Evolutionary conservation across 2,797 vertebrate species (phyloP).

Genomic region (Lacerta bilineata): DNA sequence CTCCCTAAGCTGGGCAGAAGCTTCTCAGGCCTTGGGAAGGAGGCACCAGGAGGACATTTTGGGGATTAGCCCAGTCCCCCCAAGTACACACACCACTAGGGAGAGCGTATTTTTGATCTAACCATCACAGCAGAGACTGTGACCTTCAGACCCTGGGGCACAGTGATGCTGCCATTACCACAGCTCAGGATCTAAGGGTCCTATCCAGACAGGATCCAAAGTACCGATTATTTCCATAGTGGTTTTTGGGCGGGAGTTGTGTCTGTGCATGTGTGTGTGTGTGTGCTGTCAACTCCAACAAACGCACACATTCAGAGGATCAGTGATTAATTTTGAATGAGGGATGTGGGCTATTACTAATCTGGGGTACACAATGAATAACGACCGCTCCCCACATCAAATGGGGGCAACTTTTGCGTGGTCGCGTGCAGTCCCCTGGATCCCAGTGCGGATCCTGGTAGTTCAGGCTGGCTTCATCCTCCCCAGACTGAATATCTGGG

Average conservation of each 20-base stretch:
- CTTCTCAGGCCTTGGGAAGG: no score
- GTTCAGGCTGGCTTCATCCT: no score
- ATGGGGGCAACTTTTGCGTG: no score
- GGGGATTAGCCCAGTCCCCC: no score
- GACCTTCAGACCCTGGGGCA: neutral
- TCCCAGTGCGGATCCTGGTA: no score
- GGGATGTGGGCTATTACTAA: neutral
- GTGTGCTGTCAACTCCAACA: neutral
- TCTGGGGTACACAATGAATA: neutral
- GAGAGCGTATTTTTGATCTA: neutral
- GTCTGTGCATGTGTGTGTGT: no score
- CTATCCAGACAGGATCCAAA: neutral
- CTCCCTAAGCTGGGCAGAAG: no score
- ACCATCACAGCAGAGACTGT: neutral
- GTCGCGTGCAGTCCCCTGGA: no score
- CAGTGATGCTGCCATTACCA: neutral
- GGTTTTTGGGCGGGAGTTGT: neutral
- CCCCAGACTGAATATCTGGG: no score
- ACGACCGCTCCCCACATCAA: no score
- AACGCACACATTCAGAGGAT: neutral
- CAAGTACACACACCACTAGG: no score
- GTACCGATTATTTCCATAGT: neutral
- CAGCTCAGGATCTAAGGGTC: neutral
- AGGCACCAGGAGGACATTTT: no score
- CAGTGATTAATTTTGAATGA: neutral